Evolutionary conservation across 1,140 invertebrate species (phyloP).

Genomic region (Leptopilina clavipes): DNA sequence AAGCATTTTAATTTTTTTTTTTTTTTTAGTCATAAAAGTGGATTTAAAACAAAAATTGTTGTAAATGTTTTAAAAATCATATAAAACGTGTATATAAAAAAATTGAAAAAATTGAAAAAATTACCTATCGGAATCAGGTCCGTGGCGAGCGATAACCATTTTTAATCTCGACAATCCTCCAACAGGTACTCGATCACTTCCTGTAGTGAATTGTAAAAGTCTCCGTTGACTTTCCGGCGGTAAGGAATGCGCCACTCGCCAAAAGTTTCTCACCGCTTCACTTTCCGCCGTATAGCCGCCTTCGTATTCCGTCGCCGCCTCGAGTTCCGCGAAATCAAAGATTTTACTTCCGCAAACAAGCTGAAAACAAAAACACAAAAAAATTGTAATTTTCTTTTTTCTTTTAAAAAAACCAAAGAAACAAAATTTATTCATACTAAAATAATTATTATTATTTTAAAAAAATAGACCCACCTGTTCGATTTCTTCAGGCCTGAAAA

Average conservation of each 20-base stretch:
- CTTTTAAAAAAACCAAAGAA: no score
- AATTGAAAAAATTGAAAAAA: conserved; percentile 19
- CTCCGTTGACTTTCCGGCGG: conserved; percentile 90
- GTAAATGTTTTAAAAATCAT: conserved; percentile 29
- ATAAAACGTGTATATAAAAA: conserved; percentile 35
- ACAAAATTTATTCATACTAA: no score
- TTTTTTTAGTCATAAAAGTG: no score
- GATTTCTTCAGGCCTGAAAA: conserved; percentile 96
- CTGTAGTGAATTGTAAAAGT: conserved; percentile 93
- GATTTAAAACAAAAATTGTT: no score
- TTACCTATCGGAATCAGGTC: conserved; percentile 83
- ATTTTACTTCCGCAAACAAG: conserved; percentile 89
- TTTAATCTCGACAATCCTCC: conserved; percentile 92
- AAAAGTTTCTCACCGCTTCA: conserved; percentile 92
- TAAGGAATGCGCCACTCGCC: conserved; percentile 94
- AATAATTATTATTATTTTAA: no score
- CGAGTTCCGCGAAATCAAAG: conserved; percentile 92
- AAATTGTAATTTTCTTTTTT: conserved; percentile 3
- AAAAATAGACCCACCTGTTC: conserved; percentile 76
- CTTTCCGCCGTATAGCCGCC: conserved; percentile 90
- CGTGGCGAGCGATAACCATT: conserved; percentile 86
- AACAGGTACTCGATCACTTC: conserved; percentile 94
- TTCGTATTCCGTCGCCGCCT: conserved; percentile 94
- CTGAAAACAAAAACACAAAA: conserved; percentile 50
- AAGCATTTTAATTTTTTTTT: conserved; percentile 2